Conservation (phyloP, 2,888 invertebrate species). For the Lordiphosa andalusiaca region DNA sequence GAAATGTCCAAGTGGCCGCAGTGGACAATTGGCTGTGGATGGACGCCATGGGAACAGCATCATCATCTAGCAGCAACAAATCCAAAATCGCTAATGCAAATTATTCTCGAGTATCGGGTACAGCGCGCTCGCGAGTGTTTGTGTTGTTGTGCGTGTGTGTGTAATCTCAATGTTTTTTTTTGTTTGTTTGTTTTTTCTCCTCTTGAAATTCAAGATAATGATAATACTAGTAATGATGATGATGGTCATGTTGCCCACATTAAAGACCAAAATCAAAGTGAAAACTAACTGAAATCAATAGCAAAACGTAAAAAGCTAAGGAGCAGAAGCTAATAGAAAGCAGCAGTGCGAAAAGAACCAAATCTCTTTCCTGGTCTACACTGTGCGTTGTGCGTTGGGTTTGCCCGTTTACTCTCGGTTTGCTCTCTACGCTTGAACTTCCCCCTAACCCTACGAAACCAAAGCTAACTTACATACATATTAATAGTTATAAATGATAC, state of each 20-base stretch:
- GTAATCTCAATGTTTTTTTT: not conserved
- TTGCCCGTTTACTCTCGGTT: constrained; percentile 15
- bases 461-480: constrained; percentile 27
- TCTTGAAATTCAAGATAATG: constrained; percentile 8
- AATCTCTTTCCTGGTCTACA: constrained; percentile 2
- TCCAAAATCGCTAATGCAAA: constrained; percentile 12
- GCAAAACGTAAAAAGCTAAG: constrained; percentile 1
- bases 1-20: constrained; percentile 49
- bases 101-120: constrained; percentile 16
- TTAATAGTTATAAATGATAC: constrained; percentile 35
- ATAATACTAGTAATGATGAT: constrained; percentile 4
- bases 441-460: constrained; percentile 9
- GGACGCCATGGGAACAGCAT: constrained; percentile 14
- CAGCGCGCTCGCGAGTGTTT: constrained; percentile 28
- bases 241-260: constrained; percentile 7
- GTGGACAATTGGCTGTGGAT: constrained; percentile 20
- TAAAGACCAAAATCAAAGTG: constrained; percentile 38
- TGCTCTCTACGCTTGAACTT: constrained; percentile 30
- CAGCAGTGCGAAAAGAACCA: constrained; percentile 4
- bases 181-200: constrained; percentile 16
- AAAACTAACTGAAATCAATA: constrained; percentile 39
- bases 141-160: constrained; percentile 2
- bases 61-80: constrained; percentile 4
- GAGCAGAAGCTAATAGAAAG: not conserved
- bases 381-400: constrained; percentile 11